Conservation (phyloP, 2,888 invertebrate genomes). For the Diogma glabrata region DNA sequence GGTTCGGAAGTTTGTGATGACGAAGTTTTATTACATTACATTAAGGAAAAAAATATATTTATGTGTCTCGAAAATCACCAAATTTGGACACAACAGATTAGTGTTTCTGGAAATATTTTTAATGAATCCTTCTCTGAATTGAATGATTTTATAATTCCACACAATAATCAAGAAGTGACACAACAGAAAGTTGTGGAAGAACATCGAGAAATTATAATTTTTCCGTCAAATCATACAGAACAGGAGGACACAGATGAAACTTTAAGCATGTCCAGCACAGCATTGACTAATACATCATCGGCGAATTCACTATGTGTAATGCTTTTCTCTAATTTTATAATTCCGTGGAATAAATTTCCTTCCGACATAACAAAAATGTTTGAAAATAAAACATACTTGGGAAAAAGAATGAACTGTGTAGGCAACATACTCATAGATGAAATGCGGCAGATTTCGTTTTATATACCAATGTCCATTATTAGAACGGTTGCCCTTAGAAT, state of each 20-base stretch:
- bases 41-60: neutral
- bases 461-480: neutral
- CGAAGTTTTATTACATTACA: neutral
- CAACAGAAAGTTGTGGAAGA: neutral
- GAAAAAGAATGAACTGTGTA: neutral
- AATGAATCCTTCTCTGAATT: neutral
- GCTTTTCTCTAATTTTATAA: neutral
- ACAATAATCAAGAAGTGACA: neutral
- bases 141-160: neutral
- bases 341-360: neutral
- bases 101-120: neutral
- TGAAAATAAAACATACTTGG: neutral
- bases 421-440: neutral
- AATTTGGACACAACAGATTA: neutral
- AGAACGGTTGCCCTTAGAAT: neutral
- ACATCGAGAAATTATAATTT: neutral
- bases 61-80: neutral
- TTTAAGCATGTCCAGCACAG: neutral
- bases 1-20: neutral
- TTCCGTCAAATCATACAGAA: neutral
- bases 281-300: neutral
- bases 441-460: neutral
- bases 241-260: neutral
- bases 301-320: neutral
- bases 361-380: neutral